Base-by-base conservation (phyloP, 2,797 vertebrate species). In the Hybognathus amarus region DNA sequence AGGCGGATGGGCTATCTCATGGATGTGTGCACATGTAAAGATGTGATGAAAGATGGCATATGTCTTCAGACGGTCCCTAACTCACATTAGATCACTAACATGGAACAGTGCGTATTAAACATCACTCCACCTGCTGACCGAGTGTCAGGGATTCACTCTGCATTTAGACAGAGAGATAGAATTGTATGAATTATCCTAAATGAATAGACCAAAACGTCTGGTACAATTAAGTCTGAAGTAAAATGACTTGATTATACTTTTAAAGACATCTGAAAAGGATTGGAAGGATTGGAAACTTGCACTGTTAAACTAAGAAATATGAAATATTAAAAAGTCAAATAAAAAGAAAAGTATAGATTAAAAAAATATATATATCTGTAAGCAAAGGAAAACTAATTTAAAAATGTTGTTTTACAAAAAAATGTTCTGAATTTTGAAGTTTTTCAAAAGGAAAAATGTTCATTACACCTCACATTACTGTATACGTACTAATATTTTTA, bases 41-140 rank as follows among this genome's bases (percentile, higher is more conserved):
- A 85, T 85, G 42, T 74, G 77, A 83, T 83, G 52, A 68, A 76
- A 45, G 42, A 73, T 83, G 83, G 38, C 86, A 63, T 83, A 50
- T 70, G 80, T 85, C 69, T 77, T 74, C 79, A 63, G 68, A 76
- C 20, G n/a, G 22, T 24, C 52, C 33, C 79, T 64, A 38, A 82
- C 42, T 30, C 64, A 63, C 79, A 70, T 71, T 63, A 77, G 36
- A 67, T 63, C 66, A 69, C 45, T 71, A 75, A 61, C 71, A 69
- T 68, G 66, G 70, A 85, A 67, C 36, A 52, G 52, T 76, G 64
- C 20, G 69, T 69, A 69, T 74, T 64, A 54, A 75, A 38, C 33
- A 42, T 83, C 38, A 47, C 20, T 69, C 52, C 38, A 69, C 52
- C 38, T 68, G 33, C 71, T 82, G 80, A 82, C 61, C 17, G 36